phyloP scores from a whole-genome alignment of 2,113 vertebrate species.

The Sylvia atricapilla region DNA sequence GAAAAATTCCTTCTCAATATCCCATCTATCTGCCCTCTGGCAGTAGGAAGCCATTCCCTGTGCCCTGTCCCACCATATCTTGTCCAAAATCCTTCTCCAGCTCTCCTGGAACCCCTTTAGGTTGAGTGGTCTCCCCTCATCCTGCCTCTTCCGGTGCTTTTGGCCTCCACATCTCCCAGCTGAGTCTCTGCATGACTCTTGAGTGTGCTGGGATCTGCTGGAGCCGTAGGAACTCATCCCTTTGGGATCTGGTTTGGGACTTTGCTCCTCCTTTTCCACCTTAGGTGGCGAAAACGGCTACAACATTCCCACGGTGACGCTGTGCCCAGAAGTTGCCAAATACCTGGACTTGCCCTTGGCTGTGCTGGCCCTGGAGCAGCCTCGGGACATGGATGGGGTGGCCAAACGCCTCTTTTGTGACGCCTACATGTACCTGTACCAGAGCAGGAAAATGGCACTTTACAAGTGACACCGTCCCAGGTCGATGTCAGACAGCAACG shows the following conservation, averaged over 20 bases:
- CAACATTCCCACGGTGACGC: slow-evolving; percentile 82
- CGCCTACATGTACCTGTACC: slow-evolving; percentile 91
- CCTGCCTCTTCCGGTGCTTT: background rate
- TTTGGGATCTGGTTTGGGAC: background rate
- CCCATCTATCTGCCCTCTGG: background rate
- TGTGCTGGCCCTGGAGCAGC: slow-evolving; percentile 76
- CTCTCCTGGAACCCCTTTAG: background rate
- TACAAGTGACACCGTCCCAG: slow-evolving; percentile 67
- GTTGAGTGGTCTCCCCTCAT: background rate
- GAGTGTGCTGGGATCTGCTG: background rate
- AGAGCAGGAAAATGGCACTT: slow-evolving; percentile 81
- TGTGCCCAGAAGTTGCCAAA: slow-evolving; percentile 80
- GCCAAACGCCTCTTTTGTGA: slow-evolving; percentile 90
- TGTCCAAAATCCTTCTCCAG: background rate
- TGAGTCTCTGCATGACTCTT: background rate
- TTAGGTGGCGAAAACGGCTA: slow-evolving; percentile 81
- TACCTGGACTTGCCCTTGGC: slow-evolving; percentile 79
- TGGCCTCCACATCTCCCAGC: background rate
- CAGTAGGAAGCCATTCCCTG: background rate
- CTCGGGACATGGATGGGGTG: slow-evolving; percentile 87
- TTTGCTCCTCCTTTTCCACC: background rate
- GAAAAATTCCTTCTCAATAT: background rate
- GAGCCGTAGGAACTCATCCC: background rate
- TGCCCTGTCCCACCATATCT: background rate
- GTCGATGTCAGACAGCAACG: rapidly evolving